Evolutionary conservation across 2,888 invertebrate genomes (phyloP).

Genomic region (Scaptomyza cyrtandrae): DNA sequence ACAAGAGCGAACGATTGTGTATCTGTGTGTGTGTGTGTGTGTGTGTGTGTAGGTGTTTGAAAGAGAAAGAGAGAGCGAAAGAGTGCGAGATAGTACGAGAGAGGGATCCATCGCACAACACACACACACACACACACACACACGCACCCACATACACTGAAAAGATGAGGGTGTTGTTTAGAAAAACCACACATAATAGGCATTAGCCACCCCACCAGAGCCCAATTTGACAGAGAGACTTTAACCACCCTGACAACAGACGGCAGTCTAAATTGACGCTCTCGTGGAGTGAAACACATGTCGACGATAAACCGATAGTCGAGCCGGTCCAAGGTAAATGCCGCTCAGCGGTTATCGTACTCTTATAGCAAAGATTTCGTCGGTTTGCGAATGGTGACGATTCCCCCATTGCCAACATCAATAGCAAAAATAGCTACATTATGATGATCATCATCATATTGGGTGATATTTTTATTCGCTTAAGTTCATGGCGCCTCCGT

Average conservation of each 20-base stretch:
- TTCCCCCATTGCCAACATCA: conserved; percentile 48
- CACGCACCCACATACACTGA: neutral
- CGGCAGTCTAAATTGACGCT: conserved; percentile 11
- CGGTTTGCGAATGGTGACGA: conserved; percentile 17
- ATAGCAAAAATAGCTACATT: neutral
- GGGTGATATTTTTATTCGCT: conserved; percentile 6
- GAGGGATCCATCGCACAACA: conserved; percentile 23
- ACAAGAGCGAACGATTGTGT: conserved; percentile 29
- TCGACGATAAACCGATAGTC: conserved; percentile 29
- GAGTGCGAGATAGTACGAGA: conserved; percentile 5
- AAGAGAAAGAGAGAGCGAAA: conserved; percentile 5
- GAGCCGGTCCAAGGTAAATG: conserved; percentile 47
- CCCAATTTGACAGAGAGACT: conserved; percentile 37
- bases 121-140: neutral
- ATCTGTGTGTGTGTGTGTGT: neutral
- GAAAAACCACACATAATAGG: conserved; percentile 9
- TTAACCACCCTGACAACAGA: conserved; percentile 47
- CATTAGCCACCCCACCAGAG: conserved; percentile 50
- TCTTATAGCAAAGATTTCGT: conserved; percentile 58
- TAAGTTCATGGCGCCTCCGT: conserved; percentile 53
- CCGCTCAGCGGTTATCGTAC: conserved; percentile 63
- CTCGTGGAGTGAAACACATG: conserved; percentile 50
- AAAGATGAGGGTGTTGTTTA: conserved; percentile 47
- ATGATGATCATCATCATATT: conserved; percentile 18
- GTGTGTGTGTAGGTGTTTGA: neutral